Evolutionary conservation across 1,140 invertebrate species (phyloP).

Genomic region (Drosophila neocordata): DNA sequence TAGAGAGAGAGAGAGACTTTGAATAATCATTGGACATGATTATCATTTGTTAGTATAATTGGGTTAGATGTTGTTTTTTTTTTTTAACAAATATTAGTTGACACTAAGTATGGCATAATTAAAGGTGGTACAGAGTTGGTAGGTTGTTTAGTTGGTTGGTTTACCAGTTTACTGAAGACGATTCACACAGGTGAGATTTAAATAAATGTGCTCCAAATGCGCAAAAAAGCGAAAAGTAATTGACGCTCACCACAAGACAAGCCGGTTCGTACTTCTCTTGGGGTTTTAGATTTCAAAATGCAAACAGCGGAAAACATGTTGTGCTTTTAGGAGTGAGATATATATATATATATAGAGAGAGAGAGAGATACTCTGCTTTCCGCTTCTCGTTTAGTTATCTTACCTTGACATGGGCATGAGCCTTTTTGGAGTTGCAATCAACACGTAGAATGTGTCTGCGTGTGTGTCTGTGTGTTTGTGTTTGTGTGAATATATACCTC

Average conservation of each 20-base stretch:
- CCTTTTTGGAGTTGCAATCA: not conserved
- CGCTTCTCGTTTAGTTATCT: not conserved
- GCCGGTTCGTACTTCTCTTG: constrained; percentile 55
- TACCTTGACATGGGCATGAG: not conserved
- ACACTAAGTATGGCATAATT: constrained; percentile 73
- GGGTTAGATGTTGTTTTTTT: constrained; percentile 11
- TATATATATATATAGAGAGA: not conserved
- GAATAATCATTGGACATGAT: constrained; percentile 25
- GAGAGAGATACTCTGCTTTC: not conserved
- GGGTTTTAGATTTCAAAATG: constrained; percentile 72
- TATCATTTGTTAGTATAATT: not conserved
- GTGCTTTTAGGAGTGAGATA: not conserved
- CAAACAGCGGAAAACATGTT: constrained; percentile 73
- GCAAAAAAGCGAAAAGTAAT: constrained; percentile 79
- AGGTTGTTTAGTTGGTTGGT: not conserved
- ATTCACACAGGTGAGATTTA: constrained; percentile 69
- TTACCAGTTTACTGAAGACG: constrained; percentile 21
- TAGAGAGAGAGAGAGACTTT: too few species aligned
- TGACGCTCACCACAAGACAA: constrained; percentile 55
- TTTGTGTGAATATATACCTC: not conserved
- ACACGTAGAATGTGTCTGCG: too few species aligned
- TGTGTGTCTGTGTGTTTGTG: too few species aligned
- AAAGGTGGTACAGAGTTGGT: constrained; percentile 35
- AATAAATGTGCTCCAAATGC: constrained; percentile 81
- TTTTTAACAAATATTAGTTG: constrained; percentile 30